phyloP scores from a whole-genome alignment of 2,888 invertebrate genomes.

The Erebia aethiops region DNA sequence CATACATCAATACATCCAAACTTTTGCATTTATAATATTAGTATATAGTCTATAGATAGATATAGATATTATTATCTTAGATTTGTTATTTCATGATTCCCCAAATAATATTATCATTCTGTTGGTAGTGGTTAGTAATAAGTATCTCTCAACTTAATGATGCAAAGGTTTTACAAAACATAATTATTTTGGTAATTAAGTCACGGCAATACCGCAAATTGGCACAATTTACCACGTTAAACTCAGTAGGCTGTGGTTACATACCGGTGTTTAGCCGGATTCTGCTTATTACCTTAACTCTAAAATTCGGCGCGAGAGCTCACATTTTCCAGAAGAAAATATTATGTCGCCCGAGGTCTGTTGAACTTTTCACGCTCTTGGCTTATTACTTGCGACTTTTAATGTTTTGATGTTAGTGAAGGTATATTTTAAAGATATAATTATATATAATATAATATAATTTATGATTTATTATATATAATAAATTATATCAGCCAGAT shows the following conservation, averaged over 20 bases:
- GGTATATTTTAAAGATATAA: too few species aligned
- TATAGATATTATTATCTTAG: too few species aligned
- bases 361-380: slow-evolving; percentile 3
- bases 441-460: too few species aligned
- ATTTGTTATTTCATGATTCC: too few species aligned
- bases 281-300: background rate
- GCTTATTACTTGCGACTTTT: background rate
- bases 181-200: background rate
- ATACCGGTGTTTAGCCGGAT: background rate
- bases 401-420: background rate
- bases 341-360: background rate
- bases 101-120: too few species aligned
- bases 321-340: slow-evolving; percentile 8
- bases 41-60: too few species aligned
- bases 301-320: background rate
- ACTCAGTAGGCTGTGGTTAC: slow-evolving; percentile 1
- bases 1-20: too few species aligned
- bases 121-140: too few species aligned
- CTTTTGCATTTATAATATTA: too few species aligned
- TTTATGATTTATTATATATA: too few species aligned
- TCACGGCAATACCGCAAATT: background rate
- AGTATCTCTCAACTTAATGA: too few species aligned
- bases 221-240: background rate
- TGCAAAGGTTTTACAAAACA: too few species aligned
- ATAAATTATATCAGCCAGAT: background rate